Conservation (phyloP, 2,888 invertebrate genomes). For the Meta bourneti region DNA sequence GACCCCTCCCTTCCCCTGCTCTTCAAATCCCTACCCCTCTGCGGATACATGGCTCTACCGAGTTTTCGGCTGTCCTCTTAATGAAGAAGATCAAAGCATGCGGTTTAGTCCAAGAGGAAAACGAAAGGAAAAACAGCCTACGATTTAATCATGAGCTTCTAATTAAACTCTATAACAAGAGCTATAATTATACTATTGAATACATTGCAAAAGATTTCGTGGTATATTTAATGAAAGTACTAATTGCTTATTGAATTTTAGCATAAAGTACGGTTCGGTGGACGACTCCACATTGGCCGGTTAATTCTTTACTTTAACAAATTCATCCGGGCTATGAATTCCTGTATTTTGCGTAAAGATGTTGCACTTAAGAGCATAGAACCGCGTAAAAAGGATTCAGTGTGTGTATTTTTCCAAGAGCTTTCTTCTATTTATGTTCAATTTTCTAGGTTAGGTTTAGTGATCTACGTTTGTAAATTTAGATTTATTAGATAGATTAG, state of each 20-base stretch:
- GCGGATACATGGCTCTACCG: background rate
- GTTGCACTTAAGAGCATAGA: no score
- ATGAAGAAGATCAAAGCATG: background rate
- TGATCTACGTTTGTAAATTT: no score
- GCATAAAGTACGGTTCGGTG: background rate
- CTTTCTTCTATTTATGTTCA: no score
- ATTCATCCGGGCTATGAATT: background rate
- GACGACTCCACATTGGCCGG: background rate
- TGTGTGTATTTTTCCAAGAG: no score
- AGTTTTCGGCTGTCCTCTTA: background rate
- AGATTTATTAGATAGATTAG: no score
- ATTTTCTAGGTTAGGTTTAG: no score
- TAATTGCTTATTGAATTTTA: background rate
- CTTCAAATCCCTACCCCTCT: slow-evolving; percentile 5
- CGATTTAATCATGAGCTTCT: background rate
- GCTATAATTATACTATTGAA: background rate
- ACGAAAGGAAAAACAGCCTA: background rate
- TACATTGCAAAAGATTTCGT: background rate
- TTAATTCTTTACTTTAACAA: background rate
- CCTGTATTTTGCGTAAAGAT: no score
- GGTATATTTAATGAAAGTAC: background rate
- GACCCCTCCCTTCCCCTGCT: background rate
- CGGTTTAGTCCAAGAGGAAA: background rate
- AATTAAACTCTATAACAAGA: background rate
- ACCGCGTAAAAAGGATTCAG: no score